These are phyloP conservation scores for Sebastes diploproa DNA, from an alignment of 2,797 vertebrate genomes.

Conservation along the genomic window DNA sequence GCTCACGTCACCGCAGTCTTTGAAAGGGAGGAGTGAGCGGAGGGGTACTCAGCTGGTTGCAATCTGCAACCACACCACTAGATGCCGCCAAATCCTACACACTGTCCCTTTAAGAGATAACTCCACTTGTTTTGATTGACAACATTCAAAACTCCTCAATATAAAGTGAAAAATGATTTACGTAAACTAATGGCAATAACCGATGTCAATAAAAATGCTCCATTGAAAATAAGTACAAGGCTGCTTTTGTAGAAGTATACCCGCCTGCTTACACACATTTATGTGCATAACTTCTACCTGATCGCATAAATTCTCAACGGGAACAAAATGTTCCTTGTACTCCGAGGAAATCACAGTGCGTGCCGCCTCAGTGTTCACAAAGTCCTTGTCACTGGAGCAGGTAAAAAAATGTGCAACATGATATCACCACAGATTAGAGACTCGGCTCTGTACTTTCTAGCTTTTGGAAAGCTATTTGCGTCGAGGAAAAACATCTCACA, in stretches of 20 bases:
- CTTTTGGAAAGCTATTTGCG: neutral
- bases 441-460: neutral
- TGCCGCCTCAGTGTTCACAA: neutral
- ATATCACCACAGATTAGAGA: constrained; percentile 21
- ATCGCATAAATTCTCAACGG: constrained; percentile 16
- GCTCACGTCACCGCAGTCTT: too few relatives aligned
- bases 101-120: neutral
- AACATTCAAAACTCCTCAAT: neutral
- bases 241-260: neutral
- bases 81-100: too few relatives aligned
- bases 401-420: constrained; percentile 35
- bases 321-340: constrained; percentile 37
- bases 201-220: neutral
- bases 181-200: neutral
- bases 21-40: too few relatives aligned
- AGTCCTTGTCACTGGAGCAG: constrained; percentile 28
- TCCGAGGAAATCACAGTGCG: neutral
- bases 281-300: constrained; percentile 4
- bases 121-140: neutral
- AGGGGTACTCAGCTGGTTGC: too few relatives aligned
- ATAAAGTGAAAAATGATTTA: neutral
- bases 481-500: constrained; percentile 1
- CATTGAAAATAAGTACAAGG: neutral
- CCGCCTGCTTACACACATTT: neutral
- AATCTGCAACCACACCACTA: too few relatives aligned